Evolutionary conservation across 2,113 vertebrate genomes (phyloP).

Genomic region (Indicator indicator): DNA sequence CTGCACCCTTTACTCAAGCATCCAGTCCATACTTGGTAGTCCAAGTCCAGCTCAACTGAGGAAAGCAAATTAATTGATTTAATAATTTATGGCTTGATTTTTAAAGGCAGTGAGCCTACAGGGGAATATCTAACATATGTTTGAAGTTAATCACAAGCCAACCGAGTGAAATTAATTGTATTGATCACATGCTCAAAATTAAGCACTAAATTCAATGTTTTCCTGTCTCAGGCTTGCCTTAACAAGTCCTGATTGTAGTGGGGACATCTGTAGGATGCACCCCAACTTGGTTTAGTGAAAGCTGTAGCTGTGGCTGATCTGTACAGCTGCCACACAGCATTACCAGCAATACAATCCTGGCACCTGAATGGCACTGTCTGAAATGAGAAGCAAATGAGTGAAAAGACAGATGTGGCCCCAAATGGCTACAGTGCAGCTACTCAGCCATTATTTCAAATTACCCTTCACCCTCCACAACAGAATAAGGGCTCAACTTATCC

Average conservation of each 20-base stretch:
- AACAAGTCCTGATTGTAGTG: neutral
- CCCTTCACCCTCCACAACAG: neutral
- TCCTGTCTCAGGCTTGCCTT: neutral
- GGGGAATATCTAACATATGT: neutral
- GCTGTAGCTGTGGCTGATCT: neutral
- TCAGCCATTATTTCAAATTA: neutral
- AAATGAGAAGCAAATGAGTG: neutral
- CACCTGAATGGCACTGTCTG: neutral
- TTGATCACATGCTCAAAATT: neutral
- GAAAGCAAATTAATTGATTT: constrained; percentile 31
- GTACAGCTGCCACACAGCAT: neutral
- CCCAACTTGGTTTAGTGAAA: neutral
- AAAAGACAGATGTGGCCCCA: neutral
- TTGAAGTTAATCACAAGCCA: constrained; percentile 17
- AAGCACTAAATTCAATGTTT: neutral
- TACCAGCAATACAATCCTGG: neutral
- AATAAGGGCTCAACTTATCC: neutral
- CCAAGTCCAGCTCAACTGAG: neutral
- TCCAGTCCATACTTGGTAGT: neutral
- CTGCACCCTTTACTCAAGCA: neutral
- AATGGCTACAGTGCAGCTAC: neutral
- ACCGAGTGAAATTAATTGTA: neutral
- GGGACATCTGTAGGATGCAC: neutral
- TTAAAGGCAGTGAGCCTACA: neutral
- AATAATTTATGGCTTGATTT: constrained; percentile 29